Percentiles rank a stretch among this genome's conserved stretches.
These are phyloP conservation scores for Drosophila mojavensis DNA, from an alignment of 1,140 invertebrate species.

Conservation along the genomic window DNA sequence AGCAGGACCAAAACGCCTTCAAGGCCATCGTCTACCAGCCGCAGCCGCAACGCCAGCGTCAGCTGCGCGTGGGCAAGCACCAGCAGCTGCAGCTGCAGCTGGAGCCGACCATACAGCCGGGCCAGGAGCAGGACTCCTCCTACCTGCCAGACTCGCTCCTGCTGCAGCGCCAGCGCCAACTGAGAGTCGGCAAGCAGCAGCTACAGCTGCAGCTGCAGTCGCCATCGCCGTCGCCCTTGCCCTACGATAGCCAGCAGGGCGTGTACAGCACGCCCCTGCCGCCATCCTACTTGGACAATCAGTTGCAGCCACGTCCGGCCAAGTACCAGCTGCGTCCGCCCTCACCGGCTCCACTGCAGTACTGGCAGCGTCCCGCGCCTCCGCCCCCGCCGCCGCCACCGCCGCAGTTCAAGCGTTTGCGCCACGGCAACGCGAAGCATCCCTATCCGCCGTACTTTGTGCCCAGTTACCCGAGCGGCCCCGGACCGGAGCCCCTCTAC, in stretches of 20 bases:
- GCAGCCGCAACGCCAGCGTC: slow-evolving; percentile 44
- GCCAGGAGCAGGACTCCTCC: slow-evolving; percentile 85
- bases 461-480: slow-evolving; percentile 57
- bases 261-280: slow-evolving; percentile 39
- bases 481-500: slow-evolving; percentile 60
- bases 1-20: slow-evolving; percentile 85
- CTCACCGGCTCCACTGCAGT: slow-evolving; percentile 49
- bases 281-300: slow-evolving; percentile 57
- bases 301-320: slow-evolving; percentile 33
- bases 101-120: slow-evolving; percentile 53
- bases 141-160: slow-evolving; percentile 55
- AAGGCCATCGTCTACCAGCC: slow-evolving; percentile 84
- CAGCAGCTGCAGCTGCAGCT: slow-evolving; percentile 44
- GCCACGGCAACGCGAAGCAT: slow-evolving; percentile 43
- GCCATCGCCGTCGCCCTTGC: not conserved
- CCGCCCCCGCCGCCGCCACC: slow-evolving; percentile 29
- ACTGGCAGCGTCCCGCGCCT: slow-evolving; percentile 44
- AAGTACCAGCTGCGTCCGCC: slow-evolving; percentile 52
- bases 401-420: slow-evolving; percentile 52
- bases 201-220: slow-evolving; percentile 18
- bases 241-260: slow-evolving; percentile 30
- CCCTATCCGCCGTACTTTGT: slow-evolving; percentile 64
- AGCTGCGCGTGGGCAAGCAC: slow-evolving; percentile 55
- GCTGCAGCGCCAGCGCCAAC: slow-evolving; percentile 44
- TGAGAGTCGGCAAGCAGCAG: slow-evolving; percentile 53